These are phyloP conservation scores for Bothrops alternatus DNA, from an alignment of 2,797 vertebrate genomes.

Conservation along the genomic window DNA sequence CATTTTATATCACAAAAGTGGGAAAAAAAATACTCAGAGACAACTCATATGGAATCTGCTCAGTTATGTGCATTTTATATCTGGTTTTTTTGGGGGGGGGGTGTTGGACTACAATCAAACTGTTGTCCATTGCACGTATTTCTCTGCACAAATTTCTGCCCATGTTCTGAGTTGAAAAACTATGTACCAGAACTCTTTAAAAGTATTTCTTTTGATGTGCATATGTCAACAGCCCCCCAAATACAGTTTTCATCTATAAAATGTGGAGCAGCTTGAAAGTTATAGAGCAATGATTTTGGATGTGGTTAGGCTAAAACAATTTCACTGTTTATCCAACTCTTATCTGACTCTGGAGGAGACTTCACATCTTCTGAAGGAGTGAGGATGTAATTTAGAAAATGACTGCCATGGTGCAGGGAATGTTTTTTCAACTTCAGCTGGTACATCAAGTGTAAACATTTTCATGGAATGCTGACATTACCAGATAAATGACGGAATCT, in stretches of 20 bases:
- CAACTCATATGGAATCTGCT: neutral
- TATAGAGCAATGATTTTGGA: neutral
- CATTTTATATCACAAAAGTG: neutral
- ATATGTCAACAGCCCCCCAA: neutral
- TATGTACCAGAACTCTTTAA: neutral
- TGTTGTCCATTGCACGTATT: neutral
- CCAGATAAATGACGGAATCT: neutral
- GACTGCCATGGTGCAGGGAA: neutral
- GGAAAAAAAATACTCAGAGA: neutral
- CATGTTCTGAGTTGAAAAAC: neutral
- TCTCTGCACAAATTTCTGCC: neutral
- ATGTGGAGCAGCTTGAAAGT: neutral
- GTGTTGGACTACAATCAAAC: neutral
- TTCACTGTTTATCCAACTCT: neutral
- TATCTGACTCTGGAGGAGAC: neutral
- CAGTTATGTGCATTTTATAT: neutral
- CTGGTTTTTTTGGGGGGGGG: neutral
- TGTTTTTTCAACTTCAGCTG: neutral
- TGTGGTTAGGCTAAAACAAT: neutral
- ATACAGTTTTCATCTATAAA: neutral
- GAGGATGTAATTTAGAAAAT: neutral
- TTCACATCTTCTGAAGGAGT: neutral
- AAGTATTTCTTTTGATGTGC: neutral
- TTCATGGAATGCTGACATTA: neutral
- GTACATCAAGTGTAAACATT: neutral